Percentiles rank a stretch among this genome's conserved stretches.
Evolutionary conservation across 2,113 vertebrate species (phyloP).

Genomic region (Heliornis fulica): DNA sequence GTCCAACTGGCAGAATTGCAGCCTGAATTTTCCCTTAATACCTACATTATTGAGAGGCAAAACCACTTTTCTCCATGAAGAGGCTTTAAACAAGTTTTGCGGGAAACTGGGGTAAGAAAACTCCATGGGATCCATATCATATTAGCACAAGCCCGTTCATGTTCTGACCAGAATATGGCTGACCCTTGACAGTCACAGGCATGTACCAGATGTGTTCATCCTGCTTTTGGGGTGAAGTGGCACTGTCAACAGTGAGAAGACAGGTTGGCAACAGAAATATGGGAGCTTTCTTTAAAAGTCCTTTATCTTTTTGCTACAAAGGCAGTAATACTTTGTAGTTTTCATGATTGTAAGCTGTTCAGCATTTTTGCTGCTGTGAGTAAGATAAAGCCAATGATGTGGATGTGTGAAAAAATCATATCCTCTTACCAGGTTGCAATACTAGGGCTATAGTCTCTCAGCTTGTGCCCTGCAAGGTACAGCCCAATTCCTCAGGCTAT

Average conservation of each 20-base stretch:
- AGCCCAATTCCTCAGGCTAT: neutral
- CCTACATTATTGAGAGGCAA: neutral
- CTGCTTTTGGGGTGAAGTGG: neutral
- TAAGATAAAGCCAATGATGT: neutral
- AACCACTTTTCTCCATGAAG: neutral
- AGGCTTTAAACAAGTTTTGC: neutral
- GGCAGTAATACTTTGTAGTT: neutral
- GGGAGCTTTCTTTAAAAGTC: neutral
- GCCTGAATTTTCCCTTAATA: neutral
- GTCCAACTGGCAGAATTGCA: neutral
- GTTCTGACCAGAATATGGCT: neutral
- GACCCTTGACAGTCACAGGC: neutral
- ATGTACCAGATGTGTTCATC: neutral
- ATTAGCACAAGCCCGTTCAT: neutral
- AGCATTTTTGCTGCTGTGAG: neutral
- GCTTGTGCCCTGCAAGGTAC: neutral
- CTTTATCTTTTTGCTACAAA: neutral
- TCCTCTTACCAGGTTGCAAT: neutral
- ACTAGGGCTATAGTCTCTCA: neutral
- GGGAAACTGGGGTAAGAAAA: neutral
- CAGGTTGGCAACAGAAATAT: accelerated
- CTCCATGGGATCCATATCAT: neutral
- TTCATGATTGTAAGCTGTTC: neutral
- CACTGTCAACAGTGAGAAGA: neutral
- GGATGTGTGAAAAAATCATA: neutral